Evolutionary conservation across 2,888 invertebrate genomes (phyloP), one percentile per base, ranked within the genome.

Genomic region (Heliconius ismenius): DNA sequence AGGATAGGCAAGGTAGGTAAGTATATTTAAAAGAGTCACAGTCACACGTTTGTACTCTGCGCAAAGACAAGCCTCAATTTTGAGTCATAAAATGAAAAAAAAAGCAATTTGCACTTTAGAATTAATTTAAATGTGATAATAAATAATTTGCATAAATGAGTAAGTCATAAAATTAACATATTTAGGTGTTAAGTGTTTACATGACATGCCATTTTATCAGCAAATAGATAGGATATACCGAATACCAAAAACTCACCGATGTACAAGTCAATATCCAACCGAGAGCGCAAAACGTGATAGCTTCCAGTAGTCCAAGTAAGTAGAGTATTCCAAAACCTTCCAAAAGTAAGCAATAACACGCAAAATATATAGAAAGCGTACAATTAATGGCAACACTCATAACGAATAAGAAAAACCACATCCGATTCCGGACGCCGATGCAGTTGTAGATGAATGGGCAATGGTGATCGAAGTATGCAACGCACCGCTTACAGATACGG

Each of bases 381-480:
- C 98, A 98, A 90, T 98, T 98, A 79, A 98, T 96, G 15, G 98
- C 97, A 49, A 98, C 96, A 84, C 97, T 97, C 95, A 97, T 95
- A 1, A 98, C 97, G 88, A 98, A 98, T 76, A 98, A 91, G 88
- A 98, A 97, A 93, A 98, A 98, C 98, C 98, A 98, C 95, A 98
- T 97, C 85, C 98, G 96, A 91, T 98, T 98, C 79, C 97, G 96
- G 62, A 98, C 94, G 1, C 98, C 98, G 26, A 98, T 98, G 89
- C 98, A 98, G 89, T 98, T 98, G 91, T 98, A 98, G 83, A 98
- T 98, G 88, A 98, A 98, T 0, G 98, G 98, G 88, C 98, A 98
- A 88, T 98, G 98, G 90, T 98, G 98, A 88, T 98, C 98, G 86
- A 98, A 98, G 88, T 98, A 98, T 1, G 96, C 96, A 4, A 98